Evolutionary conservation across 2,113 vertebrate genomes (phyloP).

Genomic region (Mohoua ochrocephala): DNA sequence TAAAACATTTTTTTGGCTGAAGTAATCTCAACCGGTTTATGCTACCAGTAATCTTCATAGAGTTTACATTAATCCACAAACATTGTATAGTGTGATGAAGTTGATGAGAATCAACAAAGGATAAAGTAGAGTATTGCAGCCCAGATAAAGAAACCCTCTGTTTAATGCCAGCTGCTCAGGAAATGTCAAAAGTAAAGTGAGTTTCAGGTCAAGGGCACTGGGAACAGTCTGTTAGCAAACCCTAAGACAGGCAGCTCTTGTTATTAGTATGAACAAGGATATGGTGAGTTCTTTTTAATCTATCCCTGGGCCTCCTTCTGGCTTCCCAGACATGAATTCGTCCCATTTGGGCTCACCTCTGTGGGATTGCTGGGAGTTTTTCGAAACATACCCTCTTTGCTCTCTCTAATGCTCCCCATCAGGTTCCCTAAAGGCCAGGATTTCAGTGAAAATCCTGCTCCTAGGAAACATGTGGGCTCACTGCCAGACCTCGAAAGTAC

Average conservation of each 20-base stretch:
- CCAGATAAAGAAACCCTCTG: constrained; percentile 49
- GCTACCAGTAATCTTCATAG: constrained; percentile 11
- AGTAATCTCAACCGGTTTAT: not conserved
- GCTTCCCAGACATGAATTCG: not conserved
- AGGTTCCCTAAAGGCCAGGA: not conserved
- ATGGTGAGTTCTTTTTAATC: constrained; percentile 40
- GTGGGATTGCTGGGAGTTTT: constrained; percentile 1
- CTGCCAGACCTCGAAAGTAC: not conserved
- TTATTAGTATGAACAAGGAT: constrained; percentile 52
- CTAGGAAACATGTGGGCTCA: not conserved
- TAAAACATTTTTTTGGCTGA: not conserved
- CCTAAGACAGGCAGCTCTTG: constrained; percentile 29
- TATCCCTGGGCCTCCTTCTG: not conserved
- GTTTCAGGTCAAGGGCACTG: constrained; percentile 58
- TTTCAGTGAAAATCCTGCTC: constrained; percentile 31
- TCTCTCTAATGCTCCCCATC: not conserved
- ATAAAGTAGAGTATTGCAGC: constrained; percentile 30
- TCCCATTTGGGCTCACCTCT: constrained; percentile 23
- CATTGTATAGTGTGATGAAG: constrained; percentile 47
- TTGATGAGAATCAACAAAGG: constrained; percentile 63
- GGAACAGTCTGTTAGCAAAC: constrained; percentile 48
- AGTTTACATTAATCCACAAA: constrained; percentile 53
- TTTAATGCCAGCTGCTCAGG: constrained; percentile 63
- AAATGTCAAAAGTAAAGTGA: constrained; percentile 61
- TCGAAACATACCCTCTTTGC: not conserved